Conservation (phyloP, 2,888 invertebrate genomes). For the Luperina nickerlii region DNA sequence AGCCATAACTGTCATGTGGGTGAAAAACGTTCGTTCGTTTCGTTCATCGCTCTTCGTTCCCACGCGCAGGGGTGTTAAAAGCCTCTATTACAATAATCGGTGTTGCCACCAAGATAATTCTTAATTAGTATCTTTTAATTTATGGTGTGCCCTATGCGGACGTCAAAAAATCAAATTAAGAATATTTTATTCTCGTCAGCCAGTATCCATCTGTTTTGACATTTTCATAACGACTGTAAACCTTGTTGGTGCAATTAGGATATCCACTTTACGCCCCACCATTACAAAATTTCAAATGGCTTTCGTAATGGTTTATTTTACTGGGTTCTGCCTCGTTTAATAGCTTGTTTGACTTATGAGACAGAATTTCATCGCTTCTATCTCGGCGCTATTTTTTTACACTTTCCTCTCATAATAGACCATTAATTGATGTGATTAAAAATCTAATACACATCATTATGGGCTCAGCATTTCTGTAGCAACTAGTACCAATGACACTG, state of each 20-base stretch:
- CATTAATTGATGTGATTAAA: conserved; percentile 57
- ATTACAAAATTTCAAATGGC: conserved; percentile 48
- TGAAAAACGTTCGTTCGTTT: conserved; percentile 75
- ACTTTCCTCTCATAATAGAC: conserved; percentile 21
- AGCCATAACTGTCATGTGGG: conserved; percentile 76
- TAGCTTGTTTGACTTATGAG: conserved; percentile 47
- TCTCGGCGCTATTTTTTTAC: conserved; percentile 27
- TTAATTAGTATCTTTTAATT: conserved; percentile 71
- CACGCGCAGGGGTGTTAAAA: conserved; percentile 75
- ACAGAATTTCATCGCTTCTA: conserved; percentile 32
- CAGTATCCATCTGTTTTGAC: conserved; percentile 17
- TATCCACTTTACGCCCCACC: conserved; percentile 28
- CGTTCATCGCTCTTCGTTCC: conserved; percentile 70
- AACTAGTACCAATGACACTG: conserved; percentile 65
- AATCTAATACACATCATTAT: conserved; percentile 41
- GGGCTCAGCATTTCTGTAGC: conserved; percentile 22
- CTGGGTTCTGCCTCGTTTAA: conserved; percentile 40
- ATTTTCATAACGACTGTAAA: conserved; percentile 31
- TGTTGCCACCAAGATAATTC: conserved; percentile 69
- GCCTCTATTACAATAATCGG: conserved; percentile 75
- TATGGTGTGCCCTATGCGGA: conserved; percentile 49
- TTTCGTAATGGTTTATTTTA: conserved; percentile 56
- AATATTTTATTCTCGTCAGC: conserved; percentile 25
- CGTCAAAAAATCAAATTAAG: conserved; percentile 38
- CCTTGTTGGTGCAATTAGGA: conserved; percentile 32